These are phyloP conservation scores for Phoxinus phoxinus DNA, from an alignment of 2,113 vertebrate genomes.

Conservation along the genomic window DNA sequence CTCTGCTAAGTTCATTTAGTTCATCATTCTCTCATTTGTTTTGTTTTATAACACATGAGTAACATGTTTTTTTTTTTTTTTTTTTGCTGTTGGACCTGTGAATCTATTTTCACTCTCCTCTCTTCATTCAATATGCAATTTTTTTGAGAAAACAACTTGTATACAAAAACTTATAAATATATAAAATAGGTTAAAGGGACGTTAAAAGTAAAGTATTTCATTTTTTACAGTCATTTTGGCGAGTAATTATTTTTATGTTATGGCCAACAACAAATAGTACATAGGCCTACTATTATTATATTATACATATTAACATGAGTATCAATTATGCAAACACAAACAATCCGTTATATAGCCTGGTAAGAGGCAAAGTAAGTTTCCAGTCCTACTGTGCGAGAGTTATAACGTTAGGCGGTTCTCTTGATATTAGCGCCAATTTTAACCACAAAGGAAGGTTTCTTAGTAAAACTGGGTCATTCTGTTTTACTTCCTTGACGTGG, in stretches of 20 bases:
- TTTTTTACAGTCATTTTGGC: too few relatives aligned
- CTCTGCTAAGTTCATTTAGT: not conserved
- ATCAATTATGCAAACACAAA: not conserved
- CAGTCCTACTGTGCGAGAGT: not conserved
- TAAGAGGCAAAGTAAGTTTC: not conserved
- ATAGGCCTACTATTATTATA: not conserved
- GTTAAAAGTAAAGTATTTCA: too few relatives aligned
- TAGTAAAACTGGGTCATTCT: not conserved
- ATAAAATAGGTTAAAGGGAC: too few relatives aligned
- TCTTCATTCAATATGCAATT: too few relatives aligned
- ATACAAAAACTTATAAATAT: too few relatives aligned
- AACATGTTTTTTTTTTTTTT: not conserved
- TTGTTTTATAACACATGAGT: not conserved
- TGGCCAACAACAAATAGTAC: not conserved
- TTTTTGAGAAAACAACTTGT: too few relatives aligned
- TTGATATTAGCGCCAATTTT: not conserved
- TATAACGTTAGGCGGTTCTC: not conserved
- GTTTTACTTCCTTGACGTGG: not conserved
- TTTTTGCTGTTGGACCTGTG: not conserved
- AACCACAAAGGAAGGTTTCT: constrained; percentile 11
- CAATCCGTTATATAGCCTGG: not conserved
- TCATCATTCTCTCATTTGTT: not conserved
- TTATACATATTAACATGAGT: not conserved
- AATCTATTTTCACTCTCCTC: too few relatives aligned
- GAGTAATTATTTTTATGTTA: not conserved